A percentile compares a stretch with the other conserved stretches of the same genome.
phyloP scores from a whole-genome alignment of 1,140 invertebrate species.

The Mya arenaria region DNA sequence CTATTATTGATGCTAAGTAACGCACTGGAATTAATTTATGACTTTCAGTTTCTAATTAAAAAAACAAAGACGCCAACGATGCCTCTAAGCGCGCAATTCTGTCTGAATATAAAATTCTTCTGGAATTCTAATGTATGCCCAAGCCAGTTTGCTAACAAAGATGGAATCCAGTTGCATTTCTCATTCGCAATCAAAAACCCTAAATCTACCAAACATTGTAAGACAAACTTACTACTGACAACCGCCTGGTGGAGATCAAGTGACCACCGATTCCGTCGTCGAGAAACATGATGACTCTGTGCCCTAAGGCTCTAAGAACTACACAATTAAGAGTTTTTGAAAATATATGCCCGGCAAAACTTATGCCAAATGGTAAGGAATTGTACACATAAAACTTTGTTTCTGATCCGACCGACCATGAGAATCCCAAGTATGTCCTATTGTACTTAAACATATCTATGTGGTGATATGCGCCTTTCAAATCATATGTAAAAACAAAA shows the following conservation, averaged over 20 bases:
- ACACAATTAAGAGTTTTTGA: background rate
- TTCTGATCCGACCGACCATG: background rate
- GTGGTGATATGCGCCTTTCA: no score
- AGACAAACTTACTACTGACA: background rate
- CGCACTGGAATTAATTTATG: background rate
- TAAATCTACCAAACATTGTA: background rate
- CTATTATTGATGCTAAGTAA: background rate
- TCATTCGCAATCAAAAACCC: background rate
- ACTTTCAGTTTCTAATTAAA: background rate
- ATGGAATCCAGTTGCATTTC: background rate
- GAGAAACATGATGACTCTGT: slow-evolving; percentile 22
- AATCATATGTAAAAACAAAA: no score
- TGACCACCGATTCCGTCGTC: slow-evolving; percentile 26
- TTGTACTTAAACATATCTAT: no score
- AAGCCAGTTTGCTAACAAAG: background rate
- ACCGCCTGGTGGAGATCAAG: background rate
- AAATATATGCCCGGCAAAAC: slow-evolving; percentile 12
- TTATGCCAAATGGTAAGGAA: background rate
- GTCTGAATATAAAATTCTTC: background rate
- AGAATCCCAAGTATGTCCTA: no score
- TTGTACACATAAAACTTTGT: slow-evolving; percentile 22
- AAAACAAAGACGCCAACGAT: background rate
- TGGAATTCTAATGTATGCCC: background rate
- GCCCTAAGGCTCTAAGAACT: background rate
- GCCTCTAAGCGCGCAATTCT: background rate